Evolutionary conservation across 2,113 vertebrate species (phyloP).

Genomic region (Nesoenas mayeri): DNA sequence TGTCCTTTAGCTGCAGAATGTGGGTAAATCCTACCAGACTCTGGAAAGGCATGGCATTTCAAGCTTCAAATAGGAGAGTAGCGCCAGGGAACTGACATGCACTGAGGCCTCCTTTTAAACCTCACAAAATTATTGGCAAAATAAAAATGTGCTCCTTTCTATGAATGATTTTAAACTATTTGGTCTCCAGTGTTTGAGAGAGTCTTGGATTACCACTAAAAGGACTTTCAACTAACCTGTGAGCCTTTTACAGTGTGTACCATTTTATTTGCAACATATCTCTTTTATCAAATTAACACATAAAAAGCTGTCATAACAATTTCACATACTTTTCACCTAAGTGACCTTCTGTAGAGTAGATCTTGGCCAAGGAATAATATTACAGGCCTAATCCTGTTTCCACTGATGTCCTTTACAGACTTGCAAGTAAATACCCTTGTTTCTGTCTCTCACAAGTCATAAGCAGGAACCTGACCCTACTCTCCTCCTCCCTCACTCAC

Average conservation of each 20-base stretch:
- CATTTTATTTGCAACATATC: constrained; percentile 29
- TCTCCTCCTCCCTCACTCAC: not conserved
- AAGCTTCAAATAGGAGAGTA: not conserved
- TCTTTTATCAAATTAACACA: constrained; percentile 56
- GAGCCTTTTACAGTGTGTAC: not conserved
- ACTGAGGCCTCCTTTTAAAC: not conserved
- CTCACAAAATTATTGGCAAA: not conserved
- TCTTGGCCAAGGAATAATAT: constrained; percentile 24
- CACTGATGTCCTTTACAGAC: constrained; percentile 22
- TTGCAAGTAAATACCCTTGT: constrained; percentile 21
- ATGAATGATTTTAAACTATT: not conserved
- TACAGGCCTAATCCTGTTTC: constrained; percentile 39
- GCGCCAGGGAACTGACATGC: not conserved
- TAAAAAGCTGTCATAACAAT: constrained; percentile 42
- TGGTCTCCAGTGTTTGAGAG: not conserved
- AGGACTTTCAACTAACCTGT: not conserved
- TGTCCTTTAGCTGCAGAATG: not conserved
- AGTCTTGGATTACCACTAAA: not conserved
- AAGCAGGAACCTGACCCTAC: not conserved
- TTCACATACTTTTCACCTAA: constrained; percentile 29
- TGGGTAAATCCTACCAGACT: not conserved
- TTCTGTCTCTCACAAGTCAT: constrained; percentile 9
- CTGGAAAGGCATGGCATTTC: not conserved
- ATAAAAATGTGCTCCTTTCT: not conserved
- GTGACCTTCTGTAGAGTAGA: not conserved